A percentile compares a stretch with the other conserved stretches of the same genome.
These are phyloP conservation scores for Drosophila austrosaltans DNA, from an alignment of 2,888 invertebrate species.

Conservation along the genomic window DNA sequence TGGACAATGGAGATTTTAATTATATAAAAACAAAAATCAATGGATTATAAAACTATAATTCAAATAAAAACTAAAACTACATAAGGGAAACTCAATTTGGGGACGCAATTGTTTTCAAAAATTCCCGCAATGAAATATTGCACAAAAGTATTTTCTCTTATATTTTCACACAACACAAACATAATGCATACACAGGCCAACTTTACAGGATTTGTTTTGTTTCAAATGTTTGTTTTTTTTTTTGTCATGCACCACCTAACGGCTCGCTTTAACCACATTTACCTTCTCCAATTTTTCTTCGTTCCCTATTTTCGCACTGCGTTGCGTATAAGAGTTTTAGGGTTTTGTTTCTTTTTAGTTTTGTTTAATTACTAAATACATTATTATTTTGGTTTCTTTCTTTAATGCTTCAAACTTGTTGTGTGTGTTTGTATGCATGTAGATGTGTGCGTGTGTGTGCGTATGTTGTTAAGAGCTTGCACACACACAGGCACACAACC, in stretches of 20 bases:
- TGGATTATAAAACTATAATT: slow-evolving; percentile 8
- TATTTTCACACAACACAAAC: slow-evolving; percentile 35
- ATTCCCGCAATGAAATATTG: slow-evolving; percentile 50
- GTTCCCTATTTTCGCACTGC: neutral
- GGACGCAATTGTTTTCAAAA: slow-evolving; percentile 56
- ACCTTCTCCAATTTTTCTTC: slow-evolving; percentile 19
- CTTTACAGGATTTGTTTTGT: slow-evolving; percentile 61
- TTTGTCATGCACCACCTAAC: slow-evolving; percentile 47
- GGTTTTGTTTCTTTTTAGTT: slow-evolving; percentile 19
- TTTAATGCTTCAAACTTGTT: slow-evolving; percentile 45
- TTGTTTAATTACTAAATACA: slow-evolving; percentile 53
- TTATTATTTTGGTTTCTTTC: slow-evolving; percentile 70
- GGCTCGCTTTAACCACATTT: slow-evolving; percentile 7
- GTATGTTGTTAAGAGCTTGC: slow-evolving; percentile 1
- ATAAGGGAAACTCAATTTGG: neutral
- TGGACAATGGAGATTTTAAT: neutral
- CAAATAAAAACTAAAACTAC: slow-evolving; percentile 20
- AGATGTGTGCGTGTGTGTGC: slow-evolving; percentile 24
- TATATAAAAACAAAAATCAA: neutral
- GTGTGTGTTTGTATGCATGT: slow-evolving; percentile 18
- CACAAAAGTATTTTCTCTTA: slow-evolving; percentile 38
- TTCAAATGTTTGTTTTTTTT: slow-evolving; percentile 20
- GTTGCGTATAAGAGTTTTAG: slow-evolving; percentile 1
- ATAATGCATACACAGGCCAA: slow-evolving; percentile 41
- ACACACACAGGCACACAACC: slow-evolving; percentile 28